Evolutionary conservation across 2,888 invertebrate species (phyloP), one percentile per base, ranked within the genome.

Genomic region (Mythimna pallens): DNA sequence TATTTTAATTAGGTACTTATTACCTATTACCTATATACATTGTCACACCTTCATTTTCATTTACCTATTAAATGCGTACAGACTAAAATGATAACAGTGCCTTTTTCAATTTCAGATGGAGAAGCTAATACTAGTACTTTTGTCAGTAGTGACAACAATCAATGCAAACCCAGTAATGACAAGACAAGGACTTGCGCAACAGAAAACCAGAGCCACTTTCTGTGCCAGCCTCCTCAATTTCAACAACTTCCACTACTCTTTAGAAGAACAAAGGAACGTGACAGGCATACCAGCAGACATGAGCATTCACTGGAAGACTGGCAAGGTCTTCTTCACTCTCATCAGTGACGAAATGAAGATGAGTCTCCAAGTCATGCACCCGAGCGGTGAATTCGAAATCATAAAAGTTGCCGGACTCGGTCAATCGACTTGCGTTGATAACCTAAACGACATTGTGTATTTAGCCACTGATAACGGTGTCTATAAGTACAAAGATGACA

Each of bases 381-480:
- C 92, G 0, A 93, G 92, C 40, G 93, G 93, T 0, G 93, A 94
- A 68, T 65, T 90, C 0, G 92, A 94, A 22, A 86, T 89, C 0
- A 93, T 96, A 6, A 94, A 94, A 93, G 93, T 94, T 0, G 90
- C 93, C 0, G 95, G 94, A 0, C 80, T 95, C 12, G 96, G 96
- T 58, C 96, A 96, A 67, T 95, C 96, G 17, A 93, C 93, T 2
- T 91, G 93, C 3, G 92, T 96, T 34, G 96, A 96, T 93, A 96
- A 96, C 92, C 91, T 94, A 22, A 95, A 96, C 79, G 94, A 96
- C 88, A 92, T 95, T 7, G 90, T 95, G 2, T 96, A 95, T 80
- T 87, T 96, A 58, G 96, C 95, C 0, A 95, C 96, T 71, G 96
- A 96, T 93, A 95, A 95, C 82, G 96, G 96, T 0, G 93, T 96